Base-by-base conservation (phyloP, 2,113 vertebrate genomes). In the Thunnus maccoyii region DNA sequence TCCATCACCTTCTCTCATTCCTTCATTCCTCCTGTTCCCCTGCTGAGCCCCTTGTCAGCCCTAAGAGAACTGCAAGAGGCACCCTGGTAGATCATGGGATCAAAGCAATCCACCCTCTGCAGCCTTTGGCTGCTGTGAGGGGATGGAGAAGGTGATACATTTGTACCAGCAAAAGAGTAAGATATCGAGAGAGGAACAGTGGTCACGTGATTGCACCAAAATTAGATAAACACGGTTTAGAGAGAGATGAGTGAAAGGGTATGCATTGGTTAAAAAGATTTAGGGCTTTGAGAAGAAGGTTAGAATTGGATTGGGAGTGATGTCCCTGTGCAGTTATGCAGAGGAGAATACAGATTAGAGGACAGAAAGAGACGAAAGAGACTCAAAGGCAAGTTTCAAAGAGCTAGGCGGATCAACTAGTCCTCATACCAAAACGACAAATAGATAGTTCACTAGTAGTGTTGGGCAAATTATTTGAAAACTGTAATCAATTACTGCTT, bases 1-100 rank as follows among this genome's bases (percentile, higher is more conserved):
- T 61, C 75, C 61, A 70, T 88, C 80, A 66, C 18, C 22, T 46
- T 27, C 17, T 62, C 48, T 60, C 41, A n/a, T 22, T 68, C 55
- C 25, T 7, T n/a, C 18, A 22, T 56, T 5, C 52, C 20, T 68
- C 30, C 50, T 11, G 32, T 62, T 14, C 20, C 25, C 50, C 57
- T 44, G 41, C 69, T 68, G 73, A 77, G 58, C 58, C 51, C 13
- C n/a, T 56, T 50, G 57, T 63, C 55, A 51, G 46, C 30, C 8
- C 27, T 32, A 10, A 54, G 52, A 22, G 63, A 54, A 15, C 68
- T 41, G 30, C 14, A 18, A 66, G 51, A 48, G 64, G 47, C 67
- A 41, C 36, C 44, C 2, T 1, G 79, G 75, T 32, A 64, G 63
- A 64, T 48, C 32, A 36, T 16, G 10, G 81, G 82, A 79, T 61